A percentile compares a stretch with the other conserved stretches of the same genome.
These are phyloP conservation scores for Drosophila paulistorum DNA, from an alignment of 1,140 invertebrate genomes.

Conservation along the genomic window DNA sequence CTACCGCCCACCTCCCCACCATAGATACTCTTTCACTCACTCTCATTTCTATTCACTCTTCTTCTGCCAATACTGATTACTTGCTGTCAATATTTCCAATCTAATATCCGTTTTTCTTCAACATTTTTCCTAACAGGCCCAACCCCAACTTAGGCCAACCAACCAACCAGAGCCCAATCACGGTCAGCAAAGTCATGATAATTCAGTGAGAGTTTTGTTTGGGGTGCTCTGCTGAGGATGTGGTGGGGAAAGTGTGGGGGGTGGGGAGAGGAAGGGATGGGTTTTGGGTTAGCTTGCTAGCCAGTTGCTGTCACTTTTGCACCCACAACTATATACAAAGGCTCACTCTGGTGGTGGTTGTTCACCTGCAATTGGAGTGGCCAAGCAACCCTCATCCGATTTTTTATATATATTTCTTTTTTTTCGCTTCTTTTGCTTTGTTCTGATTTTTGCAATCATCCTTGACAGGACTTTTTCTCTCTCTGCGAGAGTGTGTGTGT, in stretches of 20 bases:
- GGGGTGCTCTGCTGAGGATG: neutral
- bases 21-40: neutral
- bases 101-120: conserved; percentile 53
- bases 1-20: conserved; percentile 15
- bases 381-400: conserved; percentile 57
- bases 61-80: conserved; percentile 35
- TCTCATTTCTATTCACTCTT: neutral
- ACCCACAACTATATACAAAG: conserved; percentile 33
- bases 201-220: conserved; percentile 3
- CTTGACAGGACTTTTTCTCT: conserved; percentile 62
- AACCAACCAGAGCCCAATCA: conserved; percentile 69
- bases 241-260: no score
- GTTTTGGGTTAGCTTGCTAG: neutral
- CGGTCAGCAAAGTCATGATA: conserved; percentile 38
- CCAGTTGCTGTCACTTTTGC: conserved; percentile 61
- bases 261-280: neutral
- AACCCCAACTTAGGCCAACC: conserved; percentile 11
- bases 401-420: conserved; percentile 9
- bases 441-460: conserved; percentile 70
- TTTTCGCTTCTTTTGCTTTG: conserved; percentile 34
- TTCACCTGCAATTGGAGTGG: conserved; percentile 56
- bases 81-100: conserved; percentile 67
- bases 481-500: conserved; percentile 22
- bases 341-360: conserved; percentile 52
- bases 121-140: conserved; percentile 6